Evolutionary conservation across 1,140 invertebrate species (phyloP).

Genomic region (Nephila pilipes): DNA sequence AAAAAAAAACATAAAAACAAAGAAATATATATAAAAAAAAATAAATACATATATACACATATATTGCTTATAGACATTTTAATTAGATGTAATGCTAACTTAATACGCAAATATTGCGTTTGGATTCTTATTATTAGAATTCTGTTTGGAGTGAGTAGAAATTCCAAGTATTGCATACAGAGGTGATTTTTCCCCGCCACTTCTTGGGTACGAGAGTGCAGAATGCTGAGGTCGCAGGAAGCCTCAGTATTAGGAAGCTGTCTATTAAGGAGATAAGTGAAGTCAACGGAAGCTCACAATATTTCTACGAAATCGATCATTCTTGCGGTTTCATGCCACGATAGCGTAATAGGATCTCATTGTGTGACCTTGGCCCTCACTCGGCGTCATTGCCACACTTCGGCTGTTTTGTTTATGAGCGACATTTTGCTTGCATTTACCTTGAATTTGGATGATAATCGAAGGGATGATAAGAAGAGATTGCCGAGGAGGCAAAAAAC

Average conservation of each 20-base stretch:
- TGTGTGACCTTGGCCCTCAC: constrained; percentile 3
- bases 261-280: constrained; percentile 36
- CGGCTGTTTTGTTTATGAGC: background rate
- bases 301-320: constrained; percentile 33
- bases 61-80: too few species aligned
- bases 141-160: too few species aligned
- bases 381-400: too few species aligned
- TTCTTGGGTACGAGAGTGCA: background rate
- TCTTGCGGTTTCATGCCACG: constrained; percentile 19
- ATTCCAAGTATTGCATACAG: too few species aligned
- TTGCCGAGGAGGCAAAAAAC: background rate
- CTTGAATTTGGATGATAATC: background rate
- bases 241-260: constrained; percentile 18
- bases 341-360: constrained; percentile 26
- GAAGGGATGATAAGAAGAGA: background rate
- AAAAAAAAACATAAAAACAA: too few species aligned
- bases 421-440: background rate
- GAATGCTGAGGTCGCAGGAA: background rate
- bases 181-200: too few species aligned
- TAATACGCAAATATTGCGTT: too few species aligned
- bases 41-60: too few species aligned
- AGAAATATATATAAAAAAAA: too few species aligned
- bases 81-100: too few species aligned
- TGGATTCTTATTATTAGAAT: too few species aligned
- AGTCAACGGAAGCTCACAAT: constrained; percentile 16